Conservation (phyloP, 2,113 vertebrate species). For the Daboia siamensis region DNA sequence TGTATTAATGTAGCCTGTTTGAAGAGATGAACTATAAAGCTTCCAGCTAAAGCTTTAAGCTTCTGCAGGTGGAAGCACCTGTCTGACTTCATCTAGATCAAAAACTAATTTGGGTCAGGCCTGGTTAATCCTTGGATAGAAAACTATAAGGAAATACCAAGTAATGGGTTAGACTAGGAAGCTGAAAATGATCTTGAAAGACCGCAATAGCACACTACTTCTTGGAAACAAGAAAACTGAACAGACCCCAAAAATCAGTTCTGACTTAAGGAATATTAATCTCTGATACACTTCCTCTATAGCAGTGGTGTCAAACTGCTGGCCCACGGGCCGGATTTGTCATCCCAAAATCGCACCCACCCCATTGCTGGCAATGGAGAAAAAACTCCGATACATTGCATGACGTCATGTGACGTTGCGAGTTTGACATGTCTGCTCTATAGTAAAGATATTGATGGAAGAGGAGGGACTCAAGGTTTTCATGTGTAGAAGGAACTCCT, state of each 20-base stretch:
- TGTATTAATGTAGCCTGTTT: background rate
- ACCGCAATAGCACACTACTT: background rate
- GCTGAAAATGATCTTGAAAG: background rate
- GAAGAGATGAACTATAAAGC: background rate
- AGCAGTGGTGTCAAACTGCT: no score
- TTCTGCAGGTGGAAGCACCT: background rate
- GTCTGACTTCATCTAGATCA: background rate
- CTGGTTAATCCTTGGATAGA: background rate
- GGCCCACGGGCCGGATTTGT: no score
- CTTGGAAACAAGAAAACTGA: background rate
- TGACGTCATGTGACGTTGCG: no score
- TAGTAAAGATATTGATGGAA: background rate
- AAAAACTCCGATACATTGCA: no score
- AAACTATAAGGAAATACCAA: background rate
- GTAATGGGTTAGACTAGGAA: background rate
- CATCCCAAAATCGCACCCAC: no score
- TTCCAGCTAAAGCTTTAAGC: background rate
- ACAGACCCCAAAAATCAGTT: background rate
- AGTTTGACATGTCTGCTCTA: background rate
- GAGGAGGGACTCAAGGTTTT: background rate
- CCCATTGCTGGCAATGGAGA: no score
- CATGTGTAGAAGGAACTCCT: background rate
- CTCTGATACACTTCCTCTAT: background rate
- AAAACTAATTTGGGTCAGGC: background rate
- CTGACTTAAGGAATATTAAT: background rate